Base-by-base conservation (phyloP, 2,113 vertebrate species). In the Pelodiscus sinensis region DNA sequence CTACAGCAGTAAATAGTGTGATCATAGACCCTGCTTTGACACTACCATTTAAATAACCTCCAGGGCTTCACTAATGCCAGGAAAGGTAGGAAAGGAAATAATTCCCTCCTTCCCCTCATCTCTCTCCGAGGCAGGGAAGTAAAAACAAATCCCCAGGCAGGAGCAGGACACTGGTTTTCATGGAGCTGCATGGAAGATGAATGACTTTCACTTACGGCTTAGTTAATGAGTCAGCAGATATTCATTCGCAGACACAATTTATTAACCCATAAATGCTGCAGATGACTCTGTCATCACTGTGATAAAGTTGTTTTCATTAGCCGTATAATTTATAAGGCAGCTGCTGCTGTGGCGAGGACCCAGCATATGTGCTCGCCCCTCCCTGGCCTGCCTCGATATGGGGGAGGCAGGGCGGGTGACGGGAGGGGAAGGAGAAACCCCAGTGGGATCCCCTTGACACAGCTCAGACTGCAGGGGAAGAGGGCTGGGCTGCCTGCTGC, bases 1-100 rank as follows among this genome's bases (percentile, higher is more conserved):
- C 92, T 94, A 82, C 94, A 89, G 95, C 94, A 90, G 81, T 90
- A 94, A 94, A 94, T 86, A 95, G 92, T 90, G 78, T 0, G 51
- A 94, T 96, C 93, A 73, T 78, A 84, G 57, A 82, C 93, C 44
- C 84, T 95, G 92, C 95, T 97, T 97, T 97, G 97, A 97, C 97
- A 95, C 95, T 95, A 57, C 92, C 87, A 87, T 96, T 96, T 96
- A 95, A 97, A 97, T 96, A 96, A 96, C 95, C 96, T 94, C 94
- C 79, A 95, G 96, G 96, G 96, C 90, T 92, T 92, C 90, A 44
- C 83, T 93, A 94, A 95, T 96, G 85, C 38, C 50, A 0, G 93
- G 93, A 87, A 94, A 81, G 2, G 3, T 90, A 88, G 88, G 75
- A 90, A 68, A 94, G 80, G 93, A 96, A 95, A 90, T 92, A 91